Evolutionary conservation across 2,113 vertebrate species (phyloP), one percentile per base, ranked within the genome.

Genomic region (Pleuronectes platessa): DNA sequence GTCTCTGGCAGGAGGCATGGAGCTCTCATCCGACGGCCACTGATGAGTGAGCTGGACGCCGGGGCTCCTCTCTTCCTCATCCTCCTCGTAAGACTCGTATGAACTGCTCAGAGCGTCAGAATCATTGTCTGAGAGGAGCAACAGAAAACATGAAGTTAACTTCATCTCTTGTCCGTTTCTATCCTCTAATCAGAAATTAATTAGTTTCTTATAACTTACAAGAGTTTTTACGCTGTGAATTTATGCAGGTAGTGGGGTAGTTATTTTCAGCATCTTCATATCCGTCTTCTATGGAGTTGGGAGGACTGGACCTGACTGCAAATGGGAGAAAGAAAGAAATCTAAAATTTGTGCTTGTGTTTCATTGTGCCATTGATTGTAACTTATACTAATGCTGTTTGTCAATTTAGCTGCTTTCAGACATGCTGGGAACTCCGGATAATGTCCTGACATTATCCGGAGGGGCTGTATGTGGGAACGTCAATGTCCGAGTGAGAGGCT

Each of bases 11-110:
- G 97, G 95, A 86, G 95, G 95, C 92, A 96, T 95, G 60, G 96
- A 97, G 87, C 96, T 96, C 91, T 99, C 97, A 80, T 97, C 96
- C 0, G 96, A 98, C 0, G 98, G 97, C 98, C 98, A 99, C 87
- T 97, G 97, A 77, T 97, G 97, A 12, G 93, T 96, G 87, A 96
- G 95, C 54, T 1, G 56, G 35, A 76, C 65, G 2, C 92, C 94
- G 2, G 93, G 95, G 77, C 93, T 92, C 86, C 98, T 95, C 61
- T 95, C 95, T 53, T 99, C 97, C 60, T 99, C 97, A 1, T 99
- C 98, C 67, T 99, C 98, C 42, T 99, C 98, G 0, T 99, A 99
- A 0, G 98, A 99, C 87, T 99, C 98, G 0, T 99, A 99, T 31
- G 97, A 98, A 78, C 98, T 99, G 93, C 98, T 99, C 93, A 98